phyloP scores from a whole-genome alignment of 2,888 invertebrate genomes.

The Synanthedon formicaeformis region DNA sequence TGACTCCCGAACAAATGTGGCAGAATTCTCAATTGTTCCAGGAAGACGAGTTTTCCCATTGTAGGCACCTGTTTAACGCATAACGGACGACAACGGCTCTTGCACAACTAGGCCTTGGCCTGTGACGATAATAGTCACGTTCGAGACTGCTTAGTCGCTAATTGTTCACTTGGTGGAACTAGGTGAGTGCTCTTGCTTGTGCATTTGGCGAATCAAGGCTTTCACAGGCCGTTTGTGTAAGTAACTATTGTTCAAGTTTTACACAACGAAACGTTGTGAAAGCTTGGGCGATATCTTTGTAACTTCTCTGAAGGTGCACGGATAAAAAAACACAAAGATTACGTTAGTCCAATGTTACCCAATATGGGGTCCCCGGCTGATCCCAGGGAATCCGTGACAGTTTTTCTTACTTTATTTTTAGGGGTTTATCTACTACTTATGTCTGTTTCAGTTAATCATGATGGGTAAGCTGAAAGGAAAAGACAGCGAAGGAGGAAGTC shows the following conservation, averaged over 20 bases:
- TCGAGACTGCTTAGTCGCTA: constrained; percentile 16
- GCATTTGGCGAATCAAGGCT: not conserved
- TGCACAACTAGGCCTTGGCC: constrained; percentile 46
- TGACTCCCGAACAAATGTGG: constrained; percentile 41
- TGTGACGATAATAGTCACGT: constrained; percentile 33
- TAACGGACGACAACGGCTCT: constrained; percentile 54
- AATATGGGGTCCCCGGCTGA: too few species aligned
- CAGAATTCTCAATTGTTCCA: constrained; percentile 43
- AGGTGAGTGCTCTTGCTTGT: constrained; percentile 3
- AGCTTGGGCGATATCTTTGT: too few species aligned
- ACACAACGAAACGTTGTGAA: not conserved
- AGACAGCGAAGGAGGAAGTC: too few species aligned
- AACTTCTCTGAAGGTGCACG: too few species aligned
- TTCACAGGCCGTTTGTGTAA: constrained; percentile 3
- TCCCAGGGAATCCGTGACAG: not conserved
- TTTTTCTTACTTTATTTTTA: not conserved
- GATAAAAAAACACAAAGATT: too few species aligned
- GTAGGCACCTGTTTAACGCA: constrained; percentile 24
- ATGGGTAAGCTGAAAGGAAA: too few species aligned
- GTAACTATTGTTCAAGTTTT: constrained; percentile 1
- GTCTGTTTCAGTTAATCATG: too few species aligned
- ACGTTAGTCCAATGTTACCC: too few species aligned
- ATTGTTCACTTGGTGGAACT: constrained; percentile 5
- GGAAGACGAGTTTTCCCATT: constrained; percentile 31
- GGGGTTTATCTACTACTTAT: not conserved